A percentile compares a stretch with the other conserved stretches of the same genome.
Conservation (phyloP, 37 sponge, comb jelly and placozoan species). For the Aplysina aerophoba region DNA sequence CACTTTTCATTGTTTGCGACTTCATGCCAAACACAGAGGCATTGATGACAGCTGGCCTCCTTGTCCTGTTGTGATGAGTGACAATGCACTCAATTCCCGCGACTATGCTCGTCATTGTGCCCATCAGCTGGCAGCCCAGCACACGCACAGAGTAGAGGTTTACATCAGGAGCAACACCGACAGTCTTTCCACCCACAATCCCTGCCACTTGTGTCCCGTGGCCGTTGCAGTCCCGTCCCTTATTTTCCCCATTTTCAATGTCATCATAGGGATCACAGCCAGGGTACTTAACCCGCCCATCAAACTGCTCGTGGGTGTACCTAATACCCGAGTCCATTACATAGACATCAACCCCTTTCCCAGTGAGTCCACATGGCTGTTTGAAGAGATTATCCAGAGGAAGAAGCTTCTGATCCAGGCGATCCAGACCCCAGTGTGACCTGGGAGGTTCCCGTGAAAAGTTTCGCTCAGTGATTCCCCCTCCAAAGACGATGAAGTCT, state of each 20-base stretch:
- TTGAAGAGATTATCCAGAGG: slow-evolving; percentile 27
- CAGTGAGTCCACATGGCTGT: slow-evolving; percentile 70
- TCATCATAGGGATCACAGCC: slow-evolving; percentile 56
- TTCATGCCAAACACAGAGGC: slow-evolving; percentile 56
- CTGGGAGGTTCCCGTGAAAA: background rate
- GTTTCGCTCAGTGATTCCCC: background rate
- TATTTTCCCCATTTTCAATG: background rate
- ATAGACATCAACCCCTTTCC: slow-evolving; percentile 76
- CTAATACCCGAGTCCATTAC: slow-evolving; percentile 77
- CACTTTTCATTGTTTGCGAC: slow-evolving; percentile 33
- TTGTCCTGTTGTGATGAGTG: slow-evolving; percentile 11
- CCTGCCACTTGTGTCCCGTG: slow-evolving; percentile 82
- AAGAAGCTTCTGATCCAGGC: slow-evolving; percentile 47
- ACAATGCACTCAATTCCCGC: slow-evolving; percentile 63
- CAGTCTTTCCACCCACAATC: slow-evolving; percentile 50
- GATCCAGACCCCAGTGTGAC: slow-evolving; percentile 66
- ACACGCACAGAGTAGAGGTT: slow-evolving; percentile 63
- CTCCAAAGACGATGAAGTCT: slow-evolving; percentile 32
- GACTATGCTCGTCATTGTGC: slow-evolving; percentile 36
- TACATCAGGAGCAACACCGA: slow-evolving; percentile 73
- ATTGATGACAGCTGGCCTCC: slow-evolving; percentile 45
- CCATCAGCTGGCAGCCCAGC: slow-evolving; percentile 41
- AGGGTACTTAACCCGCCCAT: slow-evolving; percentile 43
- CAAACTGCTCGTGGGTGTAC: slow-evolving; percentile 55
- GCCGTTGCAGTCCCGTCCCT: slow-evolving; percentile 57